Conservation (phyloP, 35 echinoderm and acorn worm species). For the Hemicentrotus pulcherrimus region DNA sequence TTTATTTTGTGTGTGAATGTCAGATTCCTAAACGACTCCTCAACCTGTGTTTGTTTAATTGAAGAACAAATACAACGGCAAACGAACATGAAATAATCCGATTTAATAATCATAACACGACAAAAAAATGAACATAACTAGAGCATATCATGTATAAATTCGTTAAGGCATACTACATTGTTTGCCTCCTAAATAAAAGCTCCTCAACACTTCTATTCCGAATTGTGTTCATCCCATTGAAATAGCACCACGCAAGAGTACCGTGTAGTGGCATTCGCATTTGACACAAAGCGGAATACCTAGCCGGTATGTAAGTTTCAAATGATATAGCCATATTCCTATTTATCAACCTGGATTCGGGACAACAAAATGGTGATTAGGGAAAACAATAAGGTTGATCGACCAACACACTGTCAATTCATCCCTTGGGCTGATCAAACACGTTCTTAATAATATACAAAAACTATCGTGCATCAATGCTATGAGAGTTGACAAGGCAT, state of each 20-base stretch:
- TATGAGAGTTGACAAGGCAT: too few relatives aligned
- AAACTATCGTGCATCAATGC: background rate
- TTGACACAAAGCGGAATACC: background rate
- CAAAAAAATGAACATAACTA: too few relatives aligned
- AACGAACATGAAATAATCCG: too few relatives aligned
- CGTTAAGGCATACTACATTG: too few relatives aligned
- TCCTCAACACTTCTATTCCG: background rate
- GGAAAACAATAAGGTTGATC: background rate
- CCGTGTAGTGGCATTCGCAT: background rate
- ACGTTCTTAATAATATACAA: background rate
- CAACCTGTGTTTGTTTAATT: too few relatives aligned
- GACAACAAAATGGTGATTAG: background rate
- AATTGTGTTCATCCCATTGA: background rate
- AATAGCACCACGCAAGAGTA: background rate
- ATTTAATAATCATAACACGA: too few relatives aligned
- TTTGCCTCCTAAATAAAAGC: too few relatives aligned
- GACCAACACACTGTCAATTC: background rate
- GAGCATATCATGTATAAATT: too few relatives aligned
- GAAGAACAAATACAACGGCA: too few relatives aligned
- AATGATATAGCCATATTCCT: background rate
- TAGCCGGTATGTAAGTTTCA: background rate
- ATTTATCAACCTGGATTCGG: background rate
- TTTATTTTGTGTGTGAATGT: too few relatives aligned
- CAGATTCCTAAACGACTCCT: too few relatives aligned
- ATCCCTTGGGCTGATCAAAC: background rate